These are phyloP conservation scores for Calcarius lapponicus DNA, from an alignment of 2,797 vertebrate genomes.

Conservation along the genomic window DNA sequence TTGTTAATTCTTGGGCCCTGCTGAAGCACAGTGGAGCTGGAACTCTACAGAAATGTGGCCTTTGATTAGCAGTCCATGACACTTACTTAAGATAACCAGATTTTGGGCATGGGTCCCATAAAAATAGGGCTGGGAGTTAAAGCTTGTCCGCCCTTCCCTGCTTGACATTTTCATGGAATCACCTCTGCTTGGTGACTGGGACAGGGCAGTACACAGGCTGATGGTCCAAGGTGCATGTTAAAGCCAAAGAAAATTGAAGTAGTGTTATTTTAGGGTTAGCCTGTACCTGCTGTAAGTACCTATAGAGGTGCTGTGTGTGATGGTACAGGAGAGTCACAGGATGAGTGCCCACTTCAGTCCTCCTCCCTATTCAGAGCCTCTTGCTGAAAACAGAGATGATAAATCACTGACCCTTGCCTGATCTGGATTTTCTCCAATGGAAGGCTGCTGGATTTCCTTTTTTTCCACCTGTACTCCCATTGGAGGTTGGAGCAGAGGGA, in stretches of 20 bases:
- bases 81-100: slow-evolving; percentile 65
- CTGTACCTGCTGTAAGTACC: neutral
- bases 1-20: neutral
- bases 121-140: slow-evolving; percentile 61
- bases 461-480: neutral
- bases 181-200: neutral
- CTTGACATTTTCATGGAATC: slow-evolving; percentile 61
- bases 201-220: slow-evolving; percentile 16
- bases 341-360: neutral
- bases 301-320: neutral
- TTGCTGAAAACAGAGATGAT: neutral
- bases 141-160: slow-evolving; percentile 52
- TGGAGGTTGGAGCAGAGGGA: neutral
- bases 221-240: neutral
- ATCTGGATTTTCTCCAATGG: neutral
- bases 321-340: neutral
- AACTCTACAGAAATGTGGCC: neutral
- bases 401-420: neutral
- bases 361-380: neutral
- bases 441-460: neutral
- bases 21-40: neutral
- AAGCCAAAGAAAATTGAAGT: neutral
- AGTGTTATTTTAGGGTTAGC: neutral
- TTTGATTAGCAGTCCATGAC: slow-evolving; percentile 52
- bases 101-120: slow-evolving; percentile 61